Evolutionary conservation across 2,113 vertebrate species (phyloP).

Genomic region (Lophura nycthemera): DNA sequence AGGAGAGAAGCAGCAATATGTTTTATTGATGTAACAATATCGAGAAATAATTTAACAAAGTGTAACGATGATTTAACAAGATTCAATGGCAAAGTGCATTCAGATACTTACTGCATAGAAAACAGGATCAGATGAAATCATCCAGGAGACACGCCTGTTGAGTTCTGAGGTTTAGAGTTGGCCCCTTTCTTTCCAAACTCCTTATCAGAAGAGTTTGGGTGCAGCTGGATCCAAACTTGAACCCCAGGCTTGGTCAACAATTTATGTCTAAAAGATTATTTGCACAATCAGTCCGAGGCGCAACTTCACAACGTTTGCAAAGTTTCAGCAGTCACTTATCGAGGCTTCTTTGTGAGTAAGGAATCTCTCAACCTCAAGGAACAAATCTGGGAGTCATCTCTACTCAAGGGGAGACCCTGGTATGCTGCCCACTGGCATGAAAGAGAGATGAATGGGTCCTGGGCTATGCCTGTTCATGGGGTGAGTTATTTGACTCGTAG

Average conservation of each 20-base stretch:
- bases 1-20: not conserved
- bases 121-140: not conserved
- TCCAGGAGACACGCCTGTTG: not conserved
- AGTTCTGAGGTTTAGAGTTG: not conserved
- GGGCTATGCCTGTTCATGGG: not conserved
- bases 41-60: not conserved
- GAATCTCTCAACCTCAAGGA: too few species aligned
- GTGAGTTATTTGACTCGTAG: not conserved
- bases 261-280: not conserved
- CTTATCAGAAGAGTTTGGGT: not conserved
- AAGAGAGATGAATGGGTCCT: not conserved
- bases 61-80: not conserved
- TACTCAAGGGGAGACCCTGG: not conserved
- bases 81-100: not conserved
- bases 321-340: not conserved
- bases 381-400: not conserved
- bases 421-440: not conserved
- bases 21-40: not conserved
- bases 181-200: not conserved
- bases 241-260: not conserved
- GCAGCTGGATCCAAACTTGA: not conserved
- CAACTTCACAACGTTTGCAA: not conserved
- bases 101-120: not conserved
- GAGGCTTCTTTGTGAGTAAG: too few species aligned
- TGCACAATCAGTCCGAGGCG: not conserved